These are phyloP conservation scores for Anthrax anthrax DNA, from an alignment of 2,888 invertebrate genomes.

Conservation along the genomic window DNA sequence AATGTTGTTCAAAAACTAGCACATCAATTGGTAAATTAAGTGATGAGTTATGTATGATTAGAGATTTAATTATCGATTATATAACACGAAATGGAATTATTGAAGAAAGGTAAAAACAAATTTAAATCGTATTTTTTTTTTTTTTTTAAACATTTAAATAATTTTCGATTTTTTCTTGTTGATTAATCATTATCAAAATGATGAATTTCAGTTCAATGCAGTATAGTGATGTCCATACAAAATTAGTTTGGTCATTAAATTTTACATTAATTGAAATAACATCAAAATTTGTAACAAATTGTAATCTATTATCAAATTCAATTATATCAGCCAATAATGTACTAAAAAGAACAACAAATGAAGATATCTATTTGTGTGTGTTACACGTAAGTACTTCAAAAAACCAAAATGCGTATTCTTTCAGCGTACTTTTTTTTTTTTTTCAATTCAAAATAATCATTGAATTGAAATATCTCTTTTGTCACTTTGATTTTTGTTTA, in stretches of 20 bases:
- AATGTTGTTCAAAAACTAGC: slow-evolving; percentile 32
- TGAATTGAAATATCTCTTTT: slow-evolving; percentile 14
- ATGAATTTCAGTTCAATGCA: slow-evolving; percentile 25
- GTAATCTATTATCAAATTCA: slow-evolving; percentile 41
- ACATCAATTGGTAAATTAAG: slow-evolving; percentile 34
- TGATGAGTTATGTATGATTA: slow-evolving; percentile 31
- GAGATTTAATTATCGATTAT: slow-evolving; percentile 31
- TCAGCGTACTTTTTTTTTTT: too few species aligned
- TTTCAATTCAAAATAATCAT: too few species aligned
- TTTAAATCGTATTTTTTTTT: neutral
- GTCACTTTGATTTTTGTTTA: neutral
- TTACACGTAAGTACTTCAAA: slow-evolving; percentile 37
- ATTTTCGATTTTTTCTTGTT: neutral
- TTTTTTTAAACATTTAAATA: neutral
- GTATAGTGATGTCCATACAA: slow-evolving; percentile 45
- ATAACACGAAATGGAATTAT: slow-evolving; percentile 33
- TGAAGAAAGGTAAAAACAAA: slow-evolving; percentile 26
- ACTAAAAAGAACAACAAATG: slow-evolving; percentile 31
- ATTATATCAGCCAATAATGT: slow-evolving; percentile 42
- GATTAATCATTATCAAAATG: neutral
- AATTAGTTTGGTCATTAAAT: slow-evolving; percentile 58
- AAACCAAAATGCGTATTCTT: too few species aligned
- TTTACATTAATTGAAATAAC: slow-evolving; percentile 63
- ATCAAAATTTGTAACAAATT: slow-evolving; percentile 46
- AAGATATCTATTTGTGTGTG: slow-evolving; percentile 36